Percentiles rank a stretch among this genome's conserved stretches.
These are phyloP conservation scores for Takifugu flavidus DNA, from an alignment of 2,113 vertebrate genomes.

Conservation along the genomic window DNA sequence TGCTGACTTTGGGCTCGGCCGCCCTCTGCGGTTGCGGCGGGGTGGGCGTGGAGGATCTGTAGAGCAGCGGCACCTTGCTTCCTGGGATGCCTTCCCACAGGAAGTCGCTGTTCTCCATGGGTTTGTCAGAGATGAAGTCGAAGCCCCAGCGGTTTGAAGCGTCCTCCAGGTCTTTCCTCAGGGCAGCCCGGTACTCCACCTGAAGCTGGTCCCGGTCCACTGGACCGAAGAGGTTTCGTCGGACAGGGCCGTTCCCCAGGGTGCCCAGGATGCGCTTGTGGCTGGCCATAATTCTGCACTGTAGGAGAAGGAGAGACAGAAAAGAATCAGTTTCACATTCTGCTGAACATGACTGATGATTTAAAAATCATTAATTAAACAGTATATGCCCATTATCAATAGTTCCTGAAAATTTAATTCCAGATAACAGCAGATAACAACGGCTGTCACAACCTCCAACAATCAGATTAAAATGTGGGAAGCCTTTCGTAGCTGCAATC, in stretches of 20 bases:
- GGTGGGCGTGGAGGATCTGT: slow-evolving; percentile 40
- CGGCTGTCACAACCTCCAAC: too few species aligned
- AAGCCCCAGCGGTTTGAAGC: slow-evolving; percentile 85
- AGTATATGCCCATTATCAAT: too few species aligned
- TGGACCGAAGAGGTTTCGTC: slow-evolving; percentile 85
- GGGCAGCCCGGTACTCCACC: slow-evolving; percentile 62
- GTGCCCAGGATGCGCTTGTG: slow-evolving; percentile 33
- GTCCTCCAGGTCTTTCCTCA: slow-evolving; percentile 77
- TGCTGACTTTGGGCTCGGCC: not conserved
- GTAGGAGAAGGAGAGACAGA: slow-evolving; percentile 21
- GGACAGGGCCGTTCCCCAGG: slow-evolving; percentile 62
- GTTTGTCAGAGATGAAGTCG: slow-evolving; percentile 82
- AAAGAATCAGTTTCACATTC: not conserved
- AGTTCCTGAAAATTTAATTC: too few species aligned
- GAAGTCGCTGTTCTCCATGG: slow-evolving; percentile 77
- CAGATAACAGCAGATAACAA: too few species aligned
- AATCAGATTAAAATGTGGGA: too few species aligned
- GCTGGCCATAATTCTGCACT: slow-evolving; percentile 72
- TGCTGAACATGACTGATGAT: too few species aligned
- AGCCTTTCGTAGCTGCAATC: too few species aligned
- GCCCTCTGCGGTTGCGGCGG: not conserved
- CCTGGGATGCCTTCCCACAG: slow-evolving; percentile 80
- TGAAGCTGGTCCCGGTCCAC: slow-evolving; percentile 82
- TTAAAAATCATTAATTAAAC: too few species aligned
- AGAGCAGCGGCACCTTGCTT: slow-evolving; percentile 66